Evolutionary conservation across 1,140 invertebrate species (phyloP), one percentile per base, ranked within the genome.

Genomic region (Ips nitidus): DNA sequence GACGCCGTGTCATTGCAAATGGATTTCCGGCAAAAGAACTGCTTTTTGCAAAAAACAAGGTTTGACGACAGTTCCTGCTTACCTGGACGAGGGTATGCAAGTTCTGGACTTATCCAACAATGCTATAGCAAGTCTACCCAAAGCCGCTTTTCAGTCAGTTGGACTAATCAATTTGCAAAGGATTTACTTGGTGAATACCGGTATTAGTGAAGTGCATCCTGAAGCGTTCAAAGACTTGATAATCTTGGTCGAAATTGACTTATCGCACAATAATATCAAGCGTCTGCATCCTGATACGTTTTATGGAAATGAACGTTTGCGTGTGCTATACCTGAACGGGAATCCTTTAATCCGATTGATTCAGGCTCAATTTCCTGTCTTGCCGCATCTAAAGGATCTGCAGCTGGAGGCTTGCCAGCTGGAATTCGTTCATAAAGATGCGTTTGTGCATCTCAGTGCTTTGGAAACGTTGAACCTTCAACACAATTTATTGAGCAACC

Each of bases 1-100:
- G 52, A 79, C 84, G 7, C 88, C 90, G 63, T 95, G 93, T 79
- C 86, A 87, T 70, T 95, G 93, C 84, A 94, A 93, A 82, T 95
- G 94, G 93, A 90, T 90, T 8, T 91, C 89, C 8, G 93, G 93
- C 40, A 94, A 94, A 81, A 93, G 93, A 76, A 93, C 91, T 1
- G 93, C 92, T 41, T 83, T 91, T 40, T 95, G 93, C 81, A 87
- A 88, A 63, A 88, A 90, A 66, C 87, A 90, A 39, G 89, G 90
- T 60, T 86, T 93, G 61, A 88, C 90, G 72, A 85, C 88, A 65
- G 83, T 94, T 39, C 93, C 93, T 36, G 85, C 84, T 8, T 84
- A 83, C 1, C 83, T 95, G 69, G 91, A 91, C 76, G 86, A 90
- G 0, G 92, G 94, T 70, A 91, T 94, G 75, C 93, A 95, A 82